Evolutionary conservation across 2,113 vertebrate genomes (phyloP), one percentile per base, ranked within the genome.

Genomic region (Lophochroa leadbeateri): DNA sequence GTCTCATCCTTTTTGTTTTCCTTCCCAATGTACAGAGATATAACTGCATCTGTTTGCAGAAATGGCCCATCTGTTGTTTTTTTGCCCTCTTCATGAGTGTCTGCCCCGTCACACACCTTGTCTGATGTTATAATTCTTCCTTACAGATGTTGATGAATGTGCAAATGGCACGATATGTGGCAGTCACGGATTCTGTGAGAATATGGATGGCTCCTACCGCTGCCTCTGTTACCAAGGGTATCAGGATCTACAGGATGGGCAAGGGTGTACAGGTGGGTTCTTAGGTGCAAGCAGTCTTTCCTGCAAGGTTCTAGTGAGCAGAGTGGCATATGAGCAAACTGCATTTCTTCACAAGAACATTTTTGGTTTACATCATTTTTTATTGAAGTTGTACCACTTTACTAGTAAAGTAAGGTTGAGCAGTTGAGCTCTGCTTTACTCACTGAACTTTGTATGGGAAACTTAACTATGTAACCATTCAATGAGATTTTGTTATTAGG

Each of bases 171-270:
- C 98, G 3, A 57, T 98, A 23, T 99, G 99, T 89, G 98, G 98
- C 90, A 97, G 92, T 78, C 98, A 99, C 2, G 99, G 99, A 28
- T 98, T 99, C 97, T 99, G 99, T 97, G 99, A 99, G 96, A 99
- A 99, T 96, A 98, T 97, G 85, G 98, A 98, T 68, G 99, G 99
- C 35, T 99, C 99, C 50, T 99, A 98, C 98, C 97, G 96, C 78
- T 99, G 99, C 92, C 98, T 99, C 82, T 99, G 99, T 97, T 99
- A 99, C 97, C 98, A 98, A 64, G 99, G 99, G 64, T 99, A 98
- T 97, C 98, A 99, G 94, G 98, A 99, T 93, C 81, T 98, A 11
- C 98, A 97, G 94, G 98, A 99, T 43, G 98, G 98, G 50, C 97
- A 97, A 10, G 98, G 98, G 67, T 99, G 99, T 96, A 98, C 98